Evolutionary conservation across 2,113 vertebrate genomes (phyloP).

Genomic region (Alligator mississippiensis): DNA sequence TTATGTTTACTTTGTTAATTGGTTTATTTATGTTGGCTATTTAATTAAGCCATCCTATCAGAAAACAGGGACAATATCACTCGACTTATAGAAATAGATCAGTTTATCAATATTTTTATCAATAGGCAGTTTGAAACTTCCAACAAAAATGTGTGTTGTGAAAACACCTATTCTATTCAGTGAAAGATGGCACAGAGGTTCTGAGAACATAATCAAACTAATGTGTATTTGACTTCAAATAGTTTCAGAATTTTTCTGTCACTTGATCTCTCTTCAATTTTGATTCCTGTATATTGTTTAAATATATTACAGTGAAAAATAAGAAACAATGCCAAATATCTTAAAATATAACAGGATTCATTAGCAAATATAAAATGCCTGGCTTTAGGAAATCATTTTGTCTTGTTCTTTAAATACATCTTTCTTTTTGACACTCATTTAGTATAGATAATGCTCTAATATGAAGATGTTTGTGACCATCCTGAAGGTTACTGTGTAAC

Average conservation of each 20-base stretch:
- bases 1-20: too few relatives aligned
- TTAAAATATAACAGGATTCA: background rate
- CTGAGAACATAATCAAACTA: background rate
- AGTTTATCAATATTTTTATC: background rate
- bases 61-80: background rate
- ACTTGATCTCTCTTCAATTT: background rate
- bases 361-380: background rate
- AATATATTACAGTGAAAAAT: background rate
- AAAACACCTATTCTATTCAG: background rate
- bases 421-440: background rate
- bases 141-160: background rate
- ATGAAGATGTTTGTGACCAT: background rate
- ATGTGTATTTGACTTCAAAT: background rate
- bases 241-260: too few relatives aligned
- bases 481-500: background rate
- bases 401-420: background rate
- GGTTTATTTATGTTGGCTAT: background rate
- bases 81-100: background rate
- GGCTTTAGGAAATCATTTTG: background rate
- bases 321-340: background rate
- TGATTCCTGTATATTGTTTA: background rate
- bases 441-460: background rate
- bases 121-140: background rate
- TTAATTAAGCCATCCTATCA: background rate
- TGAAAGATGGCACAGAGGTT: background rate